phyloP scores from a whole-genome alignment of 1,140 invertebrate species.

The Eubasilissa regina region DNA sequence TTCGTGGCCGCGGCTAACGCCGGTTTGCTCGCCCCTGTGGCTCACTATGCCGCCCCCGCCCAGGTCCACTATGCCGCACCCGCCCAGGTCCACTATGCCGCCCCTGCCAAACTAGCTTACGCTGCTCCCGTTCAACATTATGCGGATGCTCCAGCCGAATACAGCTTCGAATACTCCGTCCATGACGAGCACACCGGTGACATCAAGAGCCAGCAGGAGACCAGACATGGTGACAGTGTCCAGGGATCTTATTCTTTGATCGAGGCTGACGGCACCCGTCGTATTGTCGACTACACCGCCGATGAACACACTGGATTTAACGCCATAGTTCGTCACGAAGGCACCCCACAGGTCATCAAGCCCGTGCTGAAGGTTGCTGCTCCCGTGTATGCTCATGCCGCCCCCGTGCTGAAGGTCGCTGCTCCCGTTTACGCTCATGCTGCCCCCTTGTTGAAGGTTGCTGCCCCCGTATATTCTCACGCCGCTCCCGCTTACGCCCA shows the following conservation, averaged over 20 bases:
- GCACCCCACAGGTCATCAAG: conserved; percentile 62
- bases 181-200: conserved; percentile 74
- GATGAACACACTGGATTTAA: conserved; percentile 81
- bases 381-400: neutral
- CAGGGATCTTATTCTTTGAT: conserved; percentile 75
- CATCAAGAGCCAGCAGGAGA: conserved; percentile 75
- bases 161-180: conserved; percentile 70
- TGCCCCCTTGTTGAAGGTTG: conserved; percentile 61
- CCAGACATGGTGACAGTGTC: conserved; percentile 75
- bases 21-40: conserved; percentile 28
- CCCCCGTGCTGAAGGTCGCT: conserved; percentile 57
- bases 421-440: conserved; percentile 9
- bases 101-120: conserved; percentile 9
- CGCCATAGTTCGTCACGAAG: conserved; percentile 76
- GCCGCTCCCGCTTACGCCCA: conserved; percentile 54
- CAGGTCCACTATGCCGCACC: conserved; percentile 2
- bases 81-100: neutral
- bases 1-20: conserved; percentile 56
- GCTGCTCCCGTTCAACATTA: too few relatives aligned
- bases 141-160: conserved; percentile 59
- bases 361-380: conserved; percentile 62
- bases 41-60: conserved; percentile 25
- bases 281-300: conserved; percentile 82
- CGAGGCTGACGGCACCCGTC: conserved; percentile 78
- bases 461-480: conserved; percentile 59